Evolutionary conservation across 2,888 invertebrate genomes (phyloP).

Genomic region (Tineola bisselliella): DNA sequence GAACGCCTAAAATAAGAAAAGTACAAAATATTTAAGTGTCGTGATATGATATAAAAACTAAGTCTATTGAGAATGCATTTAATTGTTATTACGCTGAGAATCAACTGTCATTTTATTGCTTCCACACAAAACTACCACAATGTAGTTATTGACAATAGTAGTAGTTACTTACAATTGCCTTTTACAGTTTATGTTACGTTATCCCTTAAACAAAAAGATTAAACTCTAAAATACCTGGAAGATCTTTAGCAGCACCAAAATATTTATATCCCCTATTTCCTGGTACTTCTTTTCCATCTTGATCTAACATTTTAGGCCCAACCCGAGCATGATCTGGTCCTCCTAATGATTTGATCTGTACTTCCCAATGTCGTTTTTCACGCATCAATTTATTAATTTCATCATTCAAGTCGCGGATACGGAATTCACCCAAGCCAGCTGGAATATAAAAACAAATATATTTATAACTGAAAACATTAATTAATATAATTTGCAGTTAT

Average conservation of each 20-base stretch:
- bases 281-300: conserved; percentile 95
- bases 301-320: conserved; percentile 93
- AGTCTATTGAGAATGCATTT: no score
- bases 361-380: conserved; percentile 98
- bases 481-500: no score
- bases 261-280: conserved; percentile 99
- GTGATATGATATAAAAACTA: no score
- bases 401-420: conserved; percentile 97
- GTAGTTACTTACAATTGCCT: no score
- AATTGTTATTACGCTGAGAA: no score
- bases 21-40: no score
- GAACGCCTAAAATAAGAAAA: conserved; percentile 88
- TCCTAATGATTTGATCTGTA: conserved; percentile 92
- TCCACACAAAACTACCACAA: no score
- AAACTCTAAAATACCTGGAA: conserved; percentile 73
- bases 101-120: no score
- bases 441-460: conserved; percentile 19
- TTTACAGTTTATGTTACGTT: no score
- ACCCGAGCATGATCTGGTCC: conserved; percentile 93
- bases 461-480: no score
- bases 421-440: conserved; percentile 98
- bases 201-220: no score
- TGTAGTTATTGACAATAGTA: no score
- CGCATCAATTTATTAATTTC: conserved; percentile 98
- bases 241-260: conserved; percentile 97